Base-by-base conservation (phyloP, 1,140 invertebrate species). In the Drosophila parvula region DNA sequence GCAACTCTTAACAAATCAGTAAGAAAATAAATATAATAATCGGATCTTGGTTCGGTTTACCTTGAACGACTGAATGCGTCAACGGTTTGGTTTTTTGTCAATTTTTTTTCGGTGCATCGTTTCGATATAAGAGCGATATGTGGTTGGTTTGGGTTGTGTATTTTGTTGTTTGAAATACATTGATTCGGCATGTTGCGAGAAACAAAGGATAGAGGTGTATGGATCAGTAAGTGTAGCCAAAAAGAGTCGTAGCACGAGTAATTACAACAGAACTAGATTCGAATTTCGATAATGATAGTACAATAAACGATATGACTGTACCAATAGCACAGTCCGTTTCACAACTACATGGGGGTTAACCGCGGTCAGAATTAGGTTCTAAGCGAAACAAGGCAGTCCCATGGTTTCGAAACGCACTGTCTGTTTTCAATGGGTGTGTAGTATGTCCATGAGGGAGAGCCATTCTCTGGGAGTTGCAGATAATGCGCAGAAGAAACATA, bases 11-110 rank as follows among this genome's bases (percentile, higher is more conserved):
- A 44, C 5, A 41, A 71, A 41, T 16, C 14, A 36, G 4, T 58
- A 22, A 22, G 3, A 50, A 50, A 48, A 40, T 43, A 41, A 69
- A 50, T 18, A 38, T 28, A 32, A 40, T 30, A 45, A 59, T 68
- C 22, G 57, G 56, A 69, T 55, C 28, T 43, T 41, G 45, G 18
- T 61, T 61, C 61, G 51, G 48, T 65, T 89, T 89, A 89, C 84
- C 84, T 89, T 89, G 74, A 89, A 89, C 85, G 84, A 89, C 84
- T 89, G 74, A 53, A 60, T 58, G 51, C 59, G 70, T 64, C 44
- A 56, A 65, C 50, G 44, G 53, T 43, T 75, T 57, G 51, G 71
- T 57, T 51, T 64, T 67, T 51, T 22, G 41, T 69, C 50, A 75
- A 75, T 64, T 67, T 18, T 78, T 67, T 18, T 74, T 81, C 51